Conservation (phyloP, 2,113 vertebrate species). For the Xiphias gladius region DNA sequence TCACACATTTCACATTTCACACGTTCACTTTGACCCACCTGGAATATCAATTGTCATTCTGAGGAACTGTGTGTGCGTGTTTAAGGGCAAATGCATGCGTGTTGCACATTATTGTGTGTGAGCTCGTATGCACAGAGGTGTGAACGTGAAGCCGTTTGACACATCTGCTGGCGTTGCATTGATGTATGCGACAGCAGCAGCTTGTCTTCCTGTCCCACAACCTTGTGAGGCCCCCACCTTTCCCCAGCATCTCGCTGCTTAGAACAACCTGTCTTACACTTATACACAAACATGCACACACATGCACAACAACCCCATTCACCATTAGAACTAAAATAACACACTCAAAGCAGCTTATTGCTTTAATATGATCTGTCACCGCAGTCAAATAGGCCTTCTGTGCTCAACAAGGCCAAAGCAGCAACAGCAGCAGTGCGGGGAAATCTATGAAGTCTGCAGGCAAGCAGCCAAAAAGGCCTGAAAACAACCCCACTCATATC, state of each 20-base stretch:
- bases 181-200: constrained; percentile 73
- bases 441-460: constrained; percentile 56
- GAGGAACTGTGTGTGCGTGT: constrained; percentile 36
- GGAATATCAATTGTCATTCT: constrained; percentile 57
- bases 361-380: constrained; percentile 71
- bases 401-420: constrained; percentile 60
- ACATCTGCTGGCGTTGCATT: constrained; percentile 77
- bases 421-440: constrained; percentile 27
- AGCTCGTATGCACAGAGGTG: constrained; percentile 70
- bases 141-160: constrained; percentile 80
- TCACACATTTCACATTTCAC: constrained; percentile 54
- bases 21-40: constrained; percentile 50
- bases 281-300: constrained; percentile 24
- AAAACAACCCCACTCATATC: constrained; percentile 68
- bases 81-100: constrained; percentile 31
- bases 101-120: constrained; percentile 57
- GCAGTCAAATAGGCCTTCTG: constrained; percentile 62
- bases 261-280: constrained; percentile 46
- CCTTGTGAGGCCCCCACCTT: constrained; percentile 60
- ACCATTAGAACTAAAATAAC: constrained; percentile 60
- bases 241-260: constrained; percentile 30
- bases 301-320: constrained; percentile 61
- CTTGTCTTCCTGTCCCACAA: constrained; percentile 78
- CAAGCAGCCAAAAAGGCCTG: constrained; percentile 62
- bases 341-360: constrained; percentile 62